Percentiles rank a stretch among this genome's conserved stretches.
Conservation (phyloP, 2,113 vertebrate genomes). For the Lipotes vexillifer region DNA sequence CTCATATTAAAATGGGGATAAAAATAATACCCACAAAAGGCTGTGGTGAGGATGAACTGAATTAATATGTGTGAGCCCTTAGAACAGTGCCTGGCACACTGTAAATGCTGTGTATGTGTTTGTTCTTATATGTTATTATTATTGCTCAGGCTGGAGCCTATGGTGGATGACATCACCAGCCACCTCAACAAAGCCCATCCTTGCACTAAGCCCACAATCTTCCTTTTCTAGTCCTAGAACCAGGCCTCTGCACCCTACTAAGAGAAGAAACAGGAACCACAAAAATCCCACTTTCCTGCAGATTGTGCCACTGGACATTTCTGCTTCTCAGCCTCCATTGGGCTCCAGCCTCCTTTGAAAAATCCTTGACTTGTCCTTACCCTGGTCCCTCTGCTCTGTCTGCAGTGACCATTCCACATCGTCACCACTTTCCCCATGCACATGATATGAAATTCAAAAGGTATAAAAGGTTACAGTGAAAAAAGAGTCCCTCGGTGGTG, state of each 20-base stretch:
- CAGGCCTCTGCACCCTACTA: neutral
- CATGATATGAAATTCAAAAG: neutral
- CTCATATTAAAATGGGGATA: neutral
- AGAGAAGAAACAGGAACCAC: neutral
- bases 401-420: neutral
- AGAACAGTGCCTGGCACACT: neutral
- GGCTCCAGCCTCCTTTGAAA: neutral
- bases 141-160: neutral
- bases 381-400: neutral
- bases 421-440: neutral
- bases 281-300: neutral
- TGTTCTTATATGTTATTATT: neutral
- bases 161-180: neutral
- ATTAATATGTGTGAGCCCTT: neutral
- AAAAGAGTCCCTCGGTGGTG: neutral
- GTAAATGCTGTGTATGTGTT: neutral
- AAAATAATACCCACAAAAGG: neutral
- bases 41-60: neutral
- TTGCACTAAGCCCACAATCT: neutral
- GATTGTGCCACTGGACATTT: neutral
- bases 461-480: too few species aligned
- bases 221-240: neutral
- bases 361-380: neutral
- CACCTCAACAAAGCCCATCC: neutral
- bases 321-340: neutral